These are phyloP conservation scores for Gandaritis pyraliata DNA, from an alignment of 2,888 invertebrate genomes.

Conservation along the genomic window DNA sequence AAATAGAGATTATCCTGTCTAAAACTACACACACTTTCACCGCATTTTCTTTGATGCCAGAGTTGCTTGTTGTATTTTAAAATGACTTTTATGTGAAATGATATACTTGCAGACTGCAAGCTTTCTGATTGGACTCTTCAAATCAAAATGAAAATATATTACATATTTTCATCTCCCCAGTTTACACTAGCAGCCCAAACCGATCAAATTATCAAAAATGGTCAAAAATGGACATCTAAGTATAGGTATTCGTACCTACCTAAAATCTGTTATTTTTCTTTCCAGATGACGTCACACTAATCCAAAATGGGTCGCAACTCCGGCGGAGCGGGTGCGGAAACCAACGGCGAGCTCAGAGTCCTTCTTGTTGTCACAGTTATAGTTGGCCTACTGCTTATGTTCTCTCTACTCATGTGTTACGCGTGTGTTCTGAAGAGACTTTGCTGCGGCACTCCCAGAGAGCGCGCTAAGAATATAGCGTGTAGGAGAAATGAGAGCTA, in stretches of 20 bases:
- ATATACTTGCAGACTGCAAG: too few species aligned
- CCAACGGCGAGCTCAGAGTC: conserved; percentile 84
- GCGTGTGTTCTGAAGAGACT: conserved; percentile 86
- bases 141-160: too few species aligned
- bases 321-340: conserved; percentile 56
- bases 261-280: conserved; percentile 38
- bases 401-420: conserved; percentile 87
- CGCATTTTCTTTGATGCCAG: too few species aligned
- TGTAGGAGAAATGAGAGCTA: conserved; percentile 79
- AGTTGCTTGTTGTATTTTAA: too few species aligned
- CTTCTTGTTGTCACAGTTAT: conserved; percentile 85
- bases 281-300: conserved; percentile 56
- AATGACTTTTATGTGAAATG: too few species aligned
- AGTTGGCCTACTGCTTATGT: conserved; percentile 85
- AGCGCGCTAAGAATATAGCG: conserved; percentile 72
- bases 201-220: too few species aligned
- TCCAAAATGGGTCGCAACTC: conserved; percentile 71
- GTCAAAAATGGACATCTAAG: too few species aligned
- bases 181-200: too few species aligned
- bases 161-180: too few species aligned
- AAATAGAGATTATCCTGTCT: background rate
- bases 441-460: conserved; percentile 84
- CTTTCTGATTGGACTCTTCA: too few species aligned
- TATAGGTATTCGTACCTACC: too few species aligned
- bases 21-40: too few species aligned